Evolutionary conservation across 2,113 vertebrate genomes (phyloP), one percentile per base, ranked within the genome.

Genomic region (Candoia aspera): DNA sequence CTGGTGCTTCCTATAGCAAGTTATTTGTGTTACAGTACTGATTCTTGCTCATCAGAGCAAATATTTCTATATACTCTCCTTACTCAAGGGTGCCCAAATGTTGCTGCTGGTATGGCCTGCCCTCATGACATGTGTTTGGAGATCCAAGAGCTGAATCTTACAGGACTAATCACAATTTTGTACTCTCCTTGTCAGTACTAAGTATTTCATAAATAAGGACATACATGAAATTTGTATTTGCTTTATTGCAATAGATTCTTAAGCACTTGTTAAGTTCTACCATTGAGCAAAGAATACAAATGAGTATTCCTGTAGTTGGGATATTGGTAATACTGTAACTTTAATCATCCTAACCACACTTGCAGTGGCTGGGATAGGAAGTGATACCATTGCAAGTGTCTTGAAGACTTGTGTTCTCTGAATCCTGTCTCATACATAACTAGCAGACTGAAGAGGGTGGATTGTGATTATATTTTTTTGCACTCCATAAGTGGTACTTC

Each of bases 11-110:
- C 87, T 95, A 93, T 97, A 95, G 93, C 94, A 94, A 79, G 73
- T 94, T 96, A 95, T 93, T 95, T 96, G 92, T 96, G 94, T 95
- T 91, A 73, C 92, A 95, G 92, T 62, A 46, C 87, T 94, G 92
- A 58, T 92, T 95, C 88, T 95, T 96, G 92, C 96, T 97, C 92
- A 91, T 96, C 94, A 91, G 93, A 95, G 94, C 90, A 95, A 94
- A 95, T 92, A 90, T 73, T 94, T 94, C 29, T 42, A 94, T 94
- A 94, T 49, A 55, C 46, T 88, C 86, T 93, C 90, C 91, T 96
- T 92, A 93, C 62, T 97, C 93, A 95, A 92, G 95, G 95, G 95
- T 96, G 95, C 94, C 95, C 96, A 97, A 95, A 96, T 88, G 91
- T 96, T 93, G 96, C 95, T 97, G n/a, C 49, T 83, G 62, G 73